Evolutionary conservation across 2,888 invertebrate genomes (phyloP).

Genomic region (Yponomeuta cagnagella): DNA sequence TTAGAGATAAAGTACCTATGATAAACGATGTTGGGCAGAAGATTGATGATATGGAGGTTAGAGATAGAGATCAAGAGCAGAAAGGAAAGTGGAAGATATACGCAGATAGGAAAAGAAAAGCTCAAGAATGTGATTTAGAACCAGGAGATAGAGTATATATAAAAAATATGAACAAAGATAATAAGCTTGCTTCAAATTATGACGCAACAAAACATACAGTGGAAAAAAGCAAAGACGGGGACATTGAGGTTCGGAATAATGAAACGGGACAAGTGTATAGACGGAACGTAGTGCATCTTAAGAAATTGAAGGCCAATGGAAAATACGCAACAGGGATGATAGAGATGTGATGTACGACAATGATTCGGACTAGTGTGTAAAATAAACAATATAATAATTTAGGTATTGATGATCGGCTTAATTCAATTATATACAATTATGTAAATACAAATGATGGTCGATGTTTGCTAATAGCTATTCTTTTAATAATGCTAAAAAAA

Average conservation of each 20-base stretch:
- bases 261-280: slow-evolving; percentile 11
- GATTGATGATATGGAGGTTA: no score
- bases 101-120: slow-evolving; percentile 10
- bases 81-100: slow-evolving; percentile 12
- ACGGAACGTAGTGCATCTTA: slow-evolving; percentile 12
- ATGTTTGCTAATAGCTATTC: no score
- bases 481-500: no score
- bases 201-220: slow-evolving; percentile 12
- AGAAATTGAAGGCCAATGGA: slow-evolving; percentile 14
- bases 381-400: no score
- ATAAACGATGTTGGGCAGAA: no score
- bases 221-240: slow-evolving; percentile 6
- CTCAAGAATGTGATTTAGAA: background rate
- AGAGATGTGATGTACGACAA: background rate
- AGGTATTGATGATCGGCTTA: no score
- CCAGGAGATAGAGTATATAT: slow-evolving; percentile 11
- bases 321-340: background rate
- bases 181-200: slow-evolving; percentile 10
- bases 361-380: no score
- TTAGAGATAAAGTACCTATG: no score
- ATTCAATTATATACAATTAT: no score
- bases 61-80: slow-evolving; percentile 5
- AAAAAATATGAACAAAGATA: slow-evolving; percentile 14
- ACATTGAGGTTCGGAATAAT: slow-evolving; percentile 14
- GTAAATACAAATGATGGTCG: no score